These are phyloP conservation scores for Cladorhizidae sp. DNA, from an alignment of 37 sponge, comb jelly and placozoan genomes.

Conservation along the genomic window DNA sequence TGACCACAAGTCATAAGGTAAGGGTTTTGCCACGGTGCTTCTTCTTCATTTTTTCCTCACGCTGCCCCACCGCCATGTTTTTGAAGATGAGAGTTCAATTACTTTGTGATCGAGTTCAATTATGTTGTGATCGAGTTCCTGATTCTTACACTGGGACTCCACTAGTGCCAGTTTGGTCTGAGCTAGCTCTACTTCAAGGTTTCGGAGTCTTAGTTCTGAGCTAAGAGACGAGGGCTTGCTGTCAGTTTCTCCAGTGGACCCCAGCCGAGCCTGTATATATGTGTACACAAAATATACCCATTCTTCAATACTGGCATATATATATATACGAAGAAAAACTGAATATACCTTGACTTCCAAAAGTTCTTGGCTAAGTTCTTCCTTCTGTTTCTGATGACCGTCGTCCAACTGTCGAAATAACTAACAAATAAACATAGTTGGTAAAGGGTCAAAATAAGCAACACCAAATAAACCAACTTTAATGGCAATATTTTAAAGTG, in stretches of 20 bases:
- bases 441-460: no score
- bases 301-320: not conserved
- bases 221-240: slow-evolving; percentile 39
- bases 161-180: slow-evolving; percentile 92
- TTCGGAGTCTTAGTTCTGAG: slow-evolving; percentile 74
- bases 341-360: slow-evolving; percentile 79
- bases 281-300: not conserved
- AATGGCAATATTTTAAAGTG: no score
- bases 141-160: slow-evolving; percentile 78
- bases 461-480: no score
- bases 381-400: slow-evolving; percentile 76
- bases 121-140: slow-evolving; percentile 78
- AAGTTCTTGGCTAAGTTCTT: slow-evolving; percentile 84
- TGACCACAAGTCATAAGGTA: no score
- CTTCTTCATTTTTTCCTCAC: not conserved
- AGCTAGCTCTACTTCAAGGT: slow-evolving; percentile 89
- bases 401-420: slow-evolving; percentile 79
- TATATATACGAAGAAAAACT: not conserved
- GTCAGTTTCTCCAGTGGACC: slow-evolving; percentile 3
- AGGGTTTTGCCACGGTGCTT: no score
- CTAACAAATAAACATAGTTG: not conserved
- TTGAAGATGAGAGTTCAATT: not conserved
- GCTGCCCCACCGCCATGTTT: not conserved
- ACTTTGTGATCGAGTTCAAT: slow-evolving; percentile 64
- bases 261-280: slow-evolving; percentile 27